Evolutionary conservation across 2,113 vertebrate genomes (phyloP), one percentile per base, ranked within the genome.

Genomic region (Syngnathus floridae): DNA sequence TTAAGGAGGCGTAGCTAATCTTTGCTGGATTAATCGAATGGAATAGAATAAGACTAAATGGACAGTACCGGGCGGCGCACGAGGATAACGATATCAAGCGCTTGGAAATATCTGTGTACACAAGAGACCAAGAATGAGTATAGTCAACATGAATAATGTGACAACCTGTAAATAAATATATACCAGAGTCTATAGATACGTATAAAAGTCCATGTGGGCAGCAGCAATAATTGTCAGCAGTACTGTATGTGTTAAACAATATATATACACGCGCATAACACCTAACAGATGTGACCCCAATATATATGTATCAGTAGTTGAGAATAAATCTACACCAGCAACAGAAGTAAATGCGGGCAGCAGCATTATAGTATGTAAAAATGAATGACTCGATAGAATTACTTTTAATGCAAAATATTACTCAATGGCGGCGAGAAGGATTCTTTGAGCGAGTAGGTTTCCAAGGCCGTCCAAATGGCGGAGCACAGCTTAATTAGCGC

Each of bases 401-500:
- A 56, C 4, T 14, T 56, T 56, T 56, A 35, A 16, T 65, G 13
- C 54, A 56, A 56, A 56, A 6, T 35, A 41, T 14, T 13, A 26
- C 37, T 43, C 43, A 61, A 22, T 22, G 19, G 6, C 14, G 11
- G 7, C 5, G 16, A 38, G 16, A 58, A 38, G 8, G 0, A 19
- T 60, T 14, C 57, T n/a, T 21, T 41, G 12, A 22, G n/a, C 37
- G 1, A 13, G 37, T 3, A 40, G 37, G 51, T 54, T 54, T 26
- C 48, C 19, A 7, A 11, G 21, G 10, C 51, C 21, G 10, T 31
- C 12, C 10, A 40, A 75, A 64, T 46, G 63, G 52, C 62, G 2
- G 38, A 64, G 64, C 57, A 10, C 67, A 2, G 70, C 58, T 77
- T 77, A 78, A 78, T 81, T 81, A 82, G 76, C 65, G 57, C 35